Percentiles rank a stretch among this genome's conserved stretches.
Conservation (phyloP, 2,113 vertebrate species). For the Myxocyprinus asiaticus region DNA sequence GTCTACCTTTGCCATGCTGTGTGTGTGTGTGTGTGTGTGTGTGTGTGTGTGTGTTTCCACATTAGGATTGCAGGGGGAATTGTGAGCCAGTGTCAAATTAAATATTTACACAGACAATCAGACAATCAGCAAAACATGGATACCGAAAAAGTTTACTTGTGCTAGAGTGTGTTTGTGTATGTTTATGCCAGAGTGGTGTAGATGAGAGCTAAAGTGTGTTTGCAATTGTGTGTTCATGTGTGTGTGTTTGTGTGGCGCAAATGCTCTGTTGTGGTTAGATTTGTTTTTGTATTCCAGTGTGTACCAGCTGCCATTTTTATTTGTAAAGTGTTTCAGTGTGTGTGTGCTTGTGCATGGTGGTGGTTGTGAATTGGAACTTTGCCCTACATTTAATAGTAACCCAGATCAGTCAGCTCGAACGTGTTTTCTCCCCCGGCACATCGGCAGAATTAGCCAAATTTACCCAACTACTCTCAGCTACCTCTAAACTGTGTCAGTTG, state of each 20-base stretch:
- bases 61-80: slow-evolving; percentile 21
- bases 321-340: slow-evolving; percentile 5
- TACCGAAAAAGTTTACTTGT: slow-evolving; percentile 12
- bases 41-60: slow-evolving; percentile 38
- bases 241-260: slow-evolving; percentile 9
- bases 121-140: slow-evolving; percentile 43
- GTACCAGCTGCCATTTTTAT: slow-evolving; percentile 13
- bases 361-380: slow-evolving; percentile 42
- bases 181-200: slow-evolving; percentile 9
- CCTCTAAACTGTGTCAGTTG: slow-evolving; percentile 51
- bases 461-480: slow-evolving; percentile 37
- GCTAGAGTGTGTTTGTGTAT: slow-evolving; percentile 27
- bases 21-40: slow-evolving; percentile 23
- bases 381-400: slow-evolving; percentile 54
- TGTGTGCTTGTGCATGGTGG: slow-evolving; percentile 18
- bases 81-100: slow-evolving; percentile 32
- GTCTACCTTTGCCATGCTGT: neutral
- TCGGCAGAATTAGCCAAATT: slow-evolving; percentile 51
- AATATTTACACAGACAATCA: slow-evolving; percentile 48
- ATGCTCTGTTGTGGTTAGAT: neutral
- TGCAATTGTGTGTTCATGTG: no score
- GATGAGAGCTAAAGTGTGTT: slow-evolving; percentile 22
- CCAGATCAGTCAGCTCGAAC: slow-evolving; percentile 51
- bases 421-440: slow-evolving; percentile 48
- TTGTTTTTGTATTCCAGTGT: slow-evolving; percentile 5